Evolutionary conservation across 2,888 invertebrate species (phyloP).

Genomic region (Nephrocerus scutellatus): DNA sequence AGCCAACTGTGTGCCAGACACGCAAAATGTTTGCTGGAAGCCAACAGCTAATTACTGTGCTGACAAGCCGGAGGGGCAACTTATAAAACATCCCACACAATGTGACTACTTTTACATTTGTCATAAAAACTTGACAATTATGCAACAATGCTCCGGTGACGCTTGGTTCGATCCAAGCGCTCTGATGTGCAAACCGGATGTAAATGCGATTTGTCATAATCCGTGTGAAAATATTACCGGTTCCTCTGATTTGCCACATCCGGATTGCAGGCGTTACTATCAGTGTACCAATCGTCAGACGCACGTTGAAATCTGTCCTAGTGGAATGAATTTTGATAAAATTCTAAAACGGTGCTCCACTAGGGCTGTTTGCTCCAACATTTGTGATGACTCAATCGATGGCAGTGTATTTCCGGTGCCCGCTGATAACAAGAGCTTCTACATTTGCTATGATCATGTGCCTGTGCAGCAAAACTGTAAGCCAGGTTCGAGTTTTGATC

Average conservation of each 20-base stretch:
- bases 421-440: constrained; percentile 26
- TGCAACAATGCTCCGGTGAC: constrained; percentile 23
- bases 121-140: constrained; percentile 25
- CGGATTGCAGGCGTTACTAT: constrained; percentile 36
- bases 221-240: constrained; percentile 28
- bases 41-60: constrained; percentile 23
- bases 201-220: constrained; percentile 34
- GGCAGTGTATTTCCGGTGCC: constrained; percentile 24
- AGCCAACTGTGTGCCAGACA: constrained; percentile 27
- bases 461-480: constrained; percentile 22
- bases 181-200: constrained; percentile 26
- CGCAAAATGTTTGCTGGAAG: constrained; percentile 14
- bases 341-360: constrained; percentile 23
- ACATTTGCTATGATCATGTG: constrained; percentile 23
- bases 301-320: constrained; percentile 29
- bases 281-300: constrained; percentile 30
- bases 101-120: constrained; percentile 34
- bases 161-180: constrained; percentile 26
- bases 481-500: constrained; percentile 12
- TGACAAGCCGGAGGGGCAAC: constrained; percentile 28
- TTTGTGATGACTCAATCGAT: constrained; percentile 25
- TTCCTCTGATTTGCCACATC: constrained; percentile 25
- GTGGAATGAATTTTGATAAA: constrained; percentile 26
- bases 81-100: constrained; percentile 26
- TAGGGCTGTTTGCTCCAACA: constrained; percentile 26